phyloP scores from a whole-genome alignment of 2,888 invertebrate genomes.

The Drosophila mayaguana region DNA sequence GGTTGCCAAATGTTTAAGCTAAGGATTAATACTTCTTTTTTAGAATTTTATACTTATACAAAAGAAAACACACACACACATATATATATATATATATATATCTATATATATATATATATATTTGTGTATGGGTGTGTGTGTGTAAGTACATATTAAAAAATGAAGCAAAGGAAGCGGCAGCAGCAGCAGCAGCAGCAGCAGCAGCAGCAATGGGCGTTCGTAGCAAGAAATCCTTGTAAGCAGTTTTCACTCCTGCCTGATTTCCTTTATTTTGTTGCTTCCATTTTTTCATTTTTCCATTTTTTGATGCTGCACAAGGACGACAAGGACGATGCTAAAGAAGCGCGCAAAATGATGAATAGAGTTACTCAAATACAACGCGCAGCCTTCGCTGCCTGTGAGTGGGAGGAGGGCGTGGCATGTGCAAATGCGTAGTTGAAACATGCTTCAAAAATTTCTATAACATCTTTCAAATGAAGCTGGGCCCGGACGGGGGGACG shows the following conservation, averaged over 20 bases:
- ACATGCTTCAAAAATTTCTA: constrained; percentile 79
- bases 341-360: constrained; percentile 77
- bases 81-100: neutral
- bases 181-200: constrained; percentile 14
- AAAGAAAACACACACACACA: constrained; percentile 22
- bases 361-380: constrained; percentile 76
- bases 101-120: no score
- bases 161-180: constrained; percentile 14
- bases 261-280: constrained; percentile 34
- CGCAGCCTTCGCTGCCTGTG: constrained; percentile 15
- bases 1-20: constrained; percentile 80
- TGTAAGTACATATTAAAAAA: constrained; percentile 61
- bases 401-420: neutral
- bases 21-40: constrained; percentile 81
- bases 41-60: constrained; percentile 75
- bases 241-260: constrained; percentile 75
- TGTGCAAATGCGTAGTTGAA: constrained; percentile 70
- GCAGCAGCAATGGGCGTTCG: constrained; percentile 7
- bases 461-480: constrained; percentile 53
- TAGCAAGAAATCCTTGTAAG: constrained; percentile 74
- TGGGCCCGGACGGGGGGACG: neutral
- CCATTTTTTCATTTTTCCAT: constrained; percentile 10
- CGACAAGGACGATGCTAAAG: constrained; percentile 39
- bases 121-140: constrained; percentile 16
- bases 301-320: neutral